Percentiles rank a stretch among this genome's conserved stretches.
These are phyloP conservation scores for Neogale vison DNA, from an alignment of 2,113 vertebrate species.

Conservation along the genomic window DNA sequence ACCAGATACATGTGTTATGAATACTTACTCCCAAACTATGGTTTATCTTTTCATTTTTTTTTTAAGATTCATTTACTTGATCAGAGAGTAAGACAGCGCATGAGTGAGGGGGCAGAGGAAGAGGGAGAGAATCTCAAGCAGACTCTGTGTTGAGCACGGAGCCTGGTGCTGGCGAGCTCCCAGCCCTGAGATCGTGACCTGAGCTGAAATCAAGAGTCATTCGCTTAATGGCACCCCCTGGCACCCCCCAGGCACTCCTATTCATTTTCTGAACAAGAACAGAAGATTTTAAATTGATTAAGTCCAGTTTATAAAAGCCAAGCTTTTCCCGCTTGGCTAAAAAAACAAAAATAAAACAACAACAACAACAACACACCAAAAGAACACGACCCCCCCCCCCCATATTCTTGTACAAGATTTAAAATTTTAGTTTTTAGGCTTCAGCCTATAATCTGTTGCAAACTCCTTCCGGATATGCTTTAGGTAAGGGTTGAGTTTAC, in stretches of 20 bases:
- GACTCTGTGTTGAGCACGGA: too few relatives aligned
- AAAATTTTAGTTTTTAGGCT: neutral
- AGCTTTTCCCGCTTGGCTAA: neutral
- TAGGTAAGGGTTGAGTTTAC: neutral
- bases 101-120: neutral
- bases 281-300: neutral
- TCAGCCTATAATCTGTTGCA: neutral
- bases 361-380: neutral
- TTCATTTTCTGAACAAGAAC: neutral
- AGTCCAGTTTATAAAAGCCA: neutral
- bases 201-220: neutral
- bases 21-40: neutral
- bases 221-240: neutral
- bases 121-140: too few relatives aligned
- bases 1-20: neutral
- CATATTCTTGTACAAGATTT: neutral
- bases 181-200: too few relatives aligned
- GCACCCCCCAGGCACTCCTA: neutral
- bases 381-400: too few relatives aligned
- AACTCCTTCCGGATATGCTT: neutral
- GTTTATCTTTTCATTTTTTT: neutral
- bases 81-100: neutral
- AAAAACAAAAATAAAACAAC: neutral
- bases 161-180: too few relatives aligned
- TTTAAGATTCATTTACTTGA: neutral